These are phyloP conservation scores for Sigmodon hispidus DNA, from an alignment of 2,113 vertebrate genomes.

Conservation along the genomic window DNA sequence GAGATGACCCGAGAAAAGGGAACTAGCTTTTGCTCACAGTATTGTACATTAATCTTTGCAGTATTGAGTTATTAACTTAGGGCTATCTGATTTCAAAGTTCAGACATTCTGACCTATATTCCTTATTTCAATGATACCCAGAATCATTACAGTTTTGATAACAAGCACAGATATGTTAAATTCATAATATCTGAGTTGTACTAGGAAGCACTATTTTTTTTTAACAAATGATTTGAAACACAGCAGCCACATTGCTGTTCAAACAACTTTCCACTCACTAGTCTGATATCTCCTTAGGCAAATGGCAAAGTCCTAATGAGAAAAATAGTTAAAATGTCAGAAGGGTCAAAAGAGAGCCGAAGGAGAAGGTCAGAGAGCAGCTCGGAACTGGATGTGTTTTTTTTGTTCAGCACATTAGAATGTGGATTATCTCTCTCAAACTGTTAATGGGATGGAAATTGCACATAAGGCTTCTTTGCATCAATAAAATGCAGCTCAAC, in stretches of 20 bases:
- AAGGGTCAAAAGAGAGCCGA: slow-evolving; percentile 56
- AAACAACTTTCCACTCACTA: slow-evolving; percentile 32
- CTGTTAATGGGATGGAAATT: slow-evolving; percentile 77
- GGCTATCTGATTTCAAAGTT: slow-evolving; percentile 11
- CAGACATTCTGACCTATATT: not conserved
- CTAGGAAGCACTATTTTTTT: not conserved
- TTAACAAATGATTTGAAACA: slow-evolving; percentile 44
- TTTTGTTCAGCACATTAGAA: slow-evolving; percentile 62
- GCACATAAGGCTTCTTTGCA: slow-evolving; percentile 68
- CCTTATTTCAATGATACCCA: not conserved
- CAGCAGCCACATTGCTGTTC: not conserved
- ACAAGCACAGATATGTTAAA: slow-evolving; percentile 20
- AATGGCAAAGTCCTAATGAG: slow-evolving; percentile 18
- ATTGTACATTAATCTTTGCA: not conserved
- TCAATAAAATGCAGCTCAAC: slow-evolving; percentile 70
- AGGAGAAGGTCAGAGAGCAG: slow-evolving; percentile 60
- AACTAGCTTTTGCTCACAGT: not conserved
- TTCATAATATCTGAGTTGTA: not conserved
- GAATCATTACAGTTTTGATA: not conserved
- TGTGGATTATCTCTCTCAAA: slow-evolving; percentile 66
- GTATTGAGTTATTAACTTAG: not conserved
- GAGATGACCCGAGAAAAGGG: not conserved
- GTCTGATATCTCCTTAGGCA: slow-evolving; percentile 24
- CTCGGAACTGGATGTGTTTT: slow-evolving; percentile 57
- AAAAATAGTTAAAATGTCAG: slow-evolving; percentile 57